Evolutionary conservation across 2,888 invertebrate genomes (phyloP), one percentile per base, ranked within the genome.

Genomic region (Spilosoma lubricipeda): DNA sequence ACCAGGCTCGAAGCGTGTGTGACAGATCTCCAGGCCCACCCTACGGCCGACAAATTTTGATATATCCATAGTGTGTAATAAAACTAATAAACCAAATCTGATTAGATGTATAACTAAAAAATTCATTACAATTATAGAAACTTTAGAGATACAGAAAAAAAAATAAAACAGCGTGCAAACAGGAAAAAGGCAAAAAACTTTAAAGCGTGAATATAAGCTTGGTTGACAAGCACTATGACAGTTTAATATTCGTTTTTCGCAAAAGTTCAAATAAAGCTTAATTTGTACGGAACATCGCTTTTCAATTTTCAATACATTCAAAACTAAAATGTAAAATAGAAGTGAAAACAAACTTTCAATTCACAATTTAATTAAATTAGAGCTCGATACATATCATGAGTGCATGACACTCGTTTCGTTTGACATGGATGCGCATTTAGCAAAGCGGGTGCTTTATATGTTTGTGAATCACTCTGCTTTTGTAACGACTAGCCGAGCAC

Each of bases 401-500:
- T 45, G 36, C 72, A 71, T 70, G 73, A 66, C 73, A 73, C 33
- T 77, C 79, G 77, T 78, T 79, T 27, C 75, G 73, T 82, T 82
- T 82, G 81, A 86, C 78, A 80, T 77, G 78, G 77, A 79, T 79
- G 83, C 80, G 70, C 75, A 73, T 77, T 77, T 82, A 78, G 79
- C 64, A 69, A 77, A 72, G 77, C 82, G 85, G 82, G 82, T 81
- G 85, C 84, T 85, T 82, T 85, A 83, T 82, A 77, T 93, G 90
- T 92, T 92, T 91, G 93, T 88, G 90, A 90, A 90, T 89, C 91
- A 90, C 92, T 93, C 87, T 82, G 88, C 89, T 90, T 90, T 93
- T 92, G 92, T 93, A 91, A 86, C 91, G 86, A 92, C 91, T 90
- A 90, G 87, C 86, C 88, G 88, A 87, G 87, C 86, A 87, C 89